These are phyloP conservation scores for Fistularia commersonii DNA, from an alignment of 2,797 vertebrate species.

Conservation along the genomic window DNA sequence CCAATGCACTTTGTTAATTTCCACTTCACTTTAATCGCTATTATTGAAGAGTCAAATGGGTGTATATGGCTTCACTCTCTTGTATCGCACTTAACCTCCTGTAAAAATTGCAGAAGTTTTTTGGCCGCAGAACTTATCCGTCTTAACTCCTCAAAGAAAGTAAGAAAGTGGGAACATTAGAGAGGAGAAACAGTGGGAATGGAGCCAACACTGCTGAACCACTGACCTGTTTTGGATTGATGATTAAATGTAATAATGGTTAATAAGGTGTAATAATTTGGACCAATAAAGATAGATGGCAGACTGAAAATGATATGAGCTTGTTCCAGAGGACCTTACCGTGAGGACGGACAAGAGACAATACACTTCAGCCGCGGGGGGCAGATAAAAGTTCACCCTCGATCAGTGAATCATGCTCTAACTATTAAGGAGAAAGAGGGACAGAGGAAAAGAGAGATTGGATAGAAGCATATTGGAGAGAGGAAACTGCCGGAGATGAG, in stretches of 20 bases:
- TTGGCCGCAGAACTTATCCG: constrained; percentile 42
- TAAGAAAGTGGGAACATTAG: constrained; percentile 31
- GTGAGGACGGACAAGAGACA: constrained; percentile 60
- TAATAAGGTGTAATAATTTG: constrained; percentile 71
- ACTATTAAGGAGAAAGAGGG: constrained; percentile 32
- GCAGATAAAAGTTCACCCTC: constrained; percentile 58
- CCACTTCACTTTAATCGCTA: constrained; percentile 54
- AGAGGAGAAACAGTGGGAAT: constrained; percentile 58
- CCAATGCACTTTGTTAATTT: constrained; percentile 48
- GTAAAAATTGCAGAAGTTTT: constrained; percentile 49
- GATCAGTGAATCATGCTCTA: constrained; percentile 71
- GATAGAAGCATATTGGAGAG: not conserved
- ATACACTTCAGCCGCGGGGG: constrained; percentile 60
- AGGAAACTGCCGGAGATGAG: constrained; percentile 19
- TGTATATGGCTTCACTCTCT: constrained; percentile 30
- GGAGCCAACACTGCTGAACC: constrained; percentile 53
- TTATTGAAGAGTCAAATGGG: constrained; percentile 43
- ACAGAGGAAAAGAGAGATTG: constrained; percentile 46
- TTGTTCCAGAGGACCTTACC: constrained; percentile 63
- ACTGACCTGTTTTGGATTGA: constrained; percentile 59
- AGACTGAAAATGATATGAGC: constrained; percentile 54
- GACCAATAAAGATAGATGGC: constrained; percentile 67
- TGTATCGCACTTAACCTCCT: constrained; percentile 55
- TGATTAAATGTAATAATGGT: constrained; percentile 65
- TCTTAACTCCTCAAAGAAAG: constrained; percentile 37